Conservation (phyloP, 2,888 invertebrate genomes). For the Eremobia ochroleuca region DNA sequence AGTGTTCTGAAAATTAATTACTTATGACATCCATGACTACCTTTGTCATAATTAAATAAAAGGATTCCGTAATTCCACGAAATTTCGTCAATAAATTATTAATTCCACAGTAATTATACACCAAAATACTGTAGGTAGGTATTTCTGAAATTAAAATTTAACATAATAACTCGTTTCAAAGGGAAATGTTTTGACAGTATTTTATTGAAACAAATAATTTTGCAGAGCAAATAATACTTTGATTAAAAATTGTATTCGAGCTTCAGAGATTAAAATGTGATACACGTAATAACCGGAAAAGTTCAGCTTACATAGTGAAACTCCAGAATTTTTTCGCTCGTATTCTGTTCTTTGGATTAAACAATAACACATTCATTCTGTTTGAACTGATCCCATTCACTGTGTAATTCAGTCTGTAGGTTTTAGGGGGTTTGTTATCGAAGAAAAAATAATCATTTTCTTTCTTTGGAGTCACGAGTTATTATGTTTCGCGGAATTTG, state of each 20-base stretch:
- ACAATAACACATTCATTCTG: neutral
- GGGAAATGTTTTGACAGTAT: neutral
- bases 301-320: conserved; percentile 9
- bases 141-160: neutral
- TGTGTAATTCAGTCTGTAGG: neutral
- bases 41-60: neutral
- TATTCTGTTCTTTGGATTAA: neutral
- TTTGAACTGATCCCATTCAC: neutral
- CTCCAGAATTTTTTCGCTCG: neutral
- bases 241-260: neutral
- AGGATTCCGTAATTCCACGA: neutral
- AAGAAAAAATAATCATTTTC: neutral
- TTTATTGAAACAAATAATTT: neutral
- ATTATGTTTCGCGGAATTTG: neutral
- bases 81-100: neutral
- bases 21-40: neutral
- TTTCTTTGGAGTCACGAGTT: neutral
- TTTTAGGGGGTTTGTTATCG: neutral
- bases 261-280: neutral
- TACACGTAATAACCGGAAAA: neutral
- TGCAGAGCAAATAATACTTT: neutral
- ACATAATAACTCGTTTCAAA: neutral
- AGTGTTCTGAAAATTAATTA: too few species aligned
- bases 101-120: neutral
- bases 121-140: neutral